phyloP scores from a whole-genome alignment of 2,888 invertebrate species.

The Mythimna lalbum region DNA sequence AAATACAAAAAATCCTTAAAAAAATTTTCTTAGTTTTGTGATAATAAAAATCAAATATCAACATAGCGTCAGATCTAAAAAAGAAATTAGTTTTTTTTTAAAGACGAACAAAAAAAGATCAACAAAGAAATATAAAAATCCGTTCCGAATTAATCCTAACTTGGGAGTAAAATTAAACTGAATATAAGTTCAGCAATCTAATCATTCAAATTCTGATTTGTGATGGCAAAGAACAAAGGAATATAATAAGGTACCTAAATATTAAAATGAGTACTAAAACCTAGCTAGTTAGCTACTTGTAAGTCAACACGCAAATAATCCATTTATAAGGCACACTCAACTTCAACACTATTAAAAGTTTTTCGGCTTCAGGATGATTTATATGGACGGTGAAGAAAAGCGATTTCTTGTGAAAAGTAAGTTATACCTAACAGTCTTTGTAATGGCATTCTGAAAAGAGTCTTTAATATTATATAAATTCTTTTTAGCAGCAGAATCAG shows the following conservation, averaged over 20 bases:
- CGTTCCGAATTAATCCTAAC: too few relatives aligned
- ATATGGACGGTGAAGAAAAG: slow-evolving; percentile 21
- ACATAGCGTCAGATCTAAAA: too few relatives aligned
- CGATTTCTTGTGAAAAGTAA: slow-evolving; percentile 10
- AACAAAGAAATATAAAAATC: too few relatives aligned
- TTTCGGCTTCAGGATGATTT: slow-evolving; percentile 31
- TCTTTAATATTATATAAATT: neutral
- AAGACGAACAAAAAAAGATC: too few relatives aligned
- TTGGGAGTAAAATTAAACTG: neutral
- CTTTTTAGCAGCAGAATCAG: too few relatives aligned
- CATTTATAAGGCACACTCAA: slow-evolving; percentile 44
- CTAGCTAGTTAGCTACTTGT: slow-evolving; percentile 24
- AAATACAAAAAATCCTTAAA: neutral
- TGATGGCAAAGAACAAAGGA: neutral
- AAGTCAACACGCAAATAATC: slow-evolving; percentile 43
- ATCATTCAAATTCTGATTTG: neutral
- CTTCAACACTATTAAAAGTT: slow-evolving; percentile 56
- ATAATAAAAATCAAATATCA: too few relatives aligned
- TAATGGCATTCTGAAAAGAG: slow-evolving; percentile 16
- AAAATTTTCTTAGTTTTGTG: neutral
- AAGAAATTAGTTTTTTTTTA: too few relatives aligned
- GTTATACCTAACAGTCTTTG: slow-evolving; percentile 15
- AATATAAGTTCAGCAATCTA: neutral
- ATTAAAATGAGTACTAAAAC: slow-evolving; percentile 5
- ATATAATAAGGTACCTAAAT: neutral